Base-by-base conservation (phyloP, 2,113 vertebrate species). In the Rallus limicola region DNA sequence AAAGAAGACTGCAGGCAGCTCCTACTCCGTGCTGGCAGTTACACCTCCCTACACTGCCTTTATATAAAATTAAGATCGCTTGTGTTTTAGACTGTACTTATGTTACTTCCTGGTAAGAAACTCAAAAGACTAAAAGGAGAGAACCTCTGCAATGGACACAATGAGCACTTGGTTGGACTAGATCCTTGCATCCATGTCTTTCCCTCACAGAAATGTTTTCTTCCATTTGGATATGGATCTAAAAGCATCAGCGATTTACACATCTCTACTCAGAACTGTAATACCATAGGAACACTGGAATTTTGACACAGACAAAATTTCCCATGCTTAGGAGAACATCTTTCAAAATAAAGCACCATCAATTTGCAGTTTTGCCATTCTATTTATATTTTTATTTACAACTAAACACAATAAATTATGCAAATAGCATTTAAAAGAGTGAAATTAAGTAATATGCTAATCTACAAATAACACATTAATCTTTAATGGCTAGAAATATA, bases 11-110 rank as follows among this genome's bases (percentile, higher is more conserved):
- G 16, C 10, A n/a, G 14, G 28, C 36, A 46, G 5, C 6, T 78
- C n/a, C 10, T 0, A 1, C 38, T 76, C 9, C 0, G 3, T 40
- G 31, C 11, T 71, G 15, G 4, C 19, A 58, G 10, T 21, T 60
- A 13, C 15, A 42, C 8, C 11, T 65, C 17, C 19, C 21, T 76
- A 24, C 5, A 33, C 14, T 1, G 0, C 13, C 28, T 53, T 60
- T 11, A 23, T 24, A 31, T 52, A 40, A 67, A 60, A 82, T 11
- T 31, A 34, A 70, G 31, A 36, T 25, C 38, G 5, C 3, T 33
- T 72, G 19, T 19, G 9, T 2, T 92, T 86, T 31, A 86, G 23
- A 31, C 24, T 7, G 7, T 25, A 83, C 25, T 46, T 83, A 23
- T 42, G 11, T 17, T 75, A 8, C 13, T 46, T 69, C 1, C 0